Evolutionary conservation across 2,797 vertebrate genomes (phyloP), one percentile per base, ranked within the genome.

Genomic region (Sciurus carolinensis): DNA sequence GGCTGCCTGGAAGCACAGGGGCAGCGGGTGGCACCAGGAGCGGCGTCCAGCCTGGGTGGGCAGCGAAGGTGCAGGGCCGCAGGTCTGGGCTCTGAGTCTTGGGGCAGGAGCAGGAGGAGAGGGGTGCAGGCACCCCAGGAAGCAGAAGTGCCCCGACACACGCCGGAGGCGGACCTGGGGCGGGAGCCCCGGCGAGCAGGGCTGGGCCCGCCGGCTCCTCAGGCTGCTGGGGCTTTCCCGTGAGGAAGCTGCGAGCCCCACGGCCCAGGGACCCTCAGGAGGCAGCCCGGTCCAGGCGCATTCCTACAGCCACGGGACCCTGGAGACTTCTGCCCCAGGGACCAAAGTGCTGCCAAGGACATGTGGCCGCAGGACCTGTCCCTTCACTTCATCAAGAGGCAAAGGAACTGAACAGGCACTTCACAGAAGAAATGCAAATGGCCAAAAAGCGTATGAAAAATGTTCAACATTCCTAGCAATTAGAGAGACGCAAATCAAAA

Each of bases 1-100:
- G 42, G 22, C 10, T 0, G 2, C 13, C 28, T 8, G 7, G 42
- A 18, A n/a, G 2, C 57, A 24, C 57, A 17, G 26, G 39, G 64
- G 9, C 24, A 12, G 62, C 1, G 2, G 4, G 33, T 0, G 62
- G 59, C 33, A 1, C 57, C 1, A 13, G 36, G n/a, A 67, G 44
- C 15, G 15, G 73, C 2, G 39, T 7, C 26, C 24, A 42, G 20
- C 79, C 28, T 17, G n/a, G 28, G 12, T 0, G 7, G 13, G 0
- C 17, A 0, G 47, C 0, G 3, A 22, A 54, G 0, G 11, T 0
- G 22, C 14, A 3, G 33, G 30, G 14, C 15, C 2, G 4, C 36
- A 11, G 5, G 13, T 0, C 20, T 0, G 24, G 18, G 73, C 2
- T 0, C 57, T 39, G 15, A 3, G n/a, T 30, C 33, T 73, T 1